Evolutionary conservation across 2,113 vertebrate genomes (phyloP), one percentile per base, ranked within the genome.

Genomic region (Hippocampus comes): DNA sequence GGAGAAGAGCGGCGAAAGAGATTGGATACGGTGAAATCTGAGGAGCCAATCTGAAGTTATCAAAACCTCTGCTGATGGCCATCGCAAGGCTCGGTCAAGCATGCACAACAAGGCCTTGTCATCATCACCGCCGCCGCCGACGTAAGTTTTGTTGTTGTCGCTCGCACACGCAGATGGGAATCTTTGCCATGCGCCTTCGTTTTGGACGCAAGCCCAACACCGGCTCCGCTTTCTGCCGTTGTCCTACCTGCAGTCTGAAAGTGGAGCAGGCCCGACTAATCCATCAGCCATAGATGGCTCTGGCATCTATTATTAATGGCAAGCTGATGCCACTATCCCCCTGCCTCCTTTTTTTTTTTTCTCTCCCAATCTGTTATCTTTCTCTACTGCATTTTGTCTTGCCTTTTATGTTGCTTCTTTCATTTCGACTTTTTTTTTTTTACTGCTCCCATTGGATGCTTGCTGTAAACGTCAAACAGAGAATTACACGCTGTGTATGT

Each of bases 261-360:
- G 83, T 87, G 76, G 84, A 86, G 79, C 88, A 87, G 81, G 77
- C 79, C 86, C 81, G 72, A 84, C 73, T 88, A 90, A 90, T 88
- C 84, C 87, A 90, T 91, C 89, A 91, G 79, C 78, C 56, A 79
- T 81, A 68, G 84, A 85, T 77, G 79, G 80, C 82, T 78, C 76
- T 79, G 83, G 76, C 82, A 87, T 93, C 61, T 85, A 92, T 93
- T 89, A 91, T 92, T 89, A 86, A 91, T 88, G 77, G 88, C 88
- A 88, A 93, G 72, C 74, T 66, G 82, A 92, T 85, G 76, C 89
- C 75, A 76, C 77, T 78, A 71, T 73, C 68, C 68, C 77, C 59
- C 70, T 61, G 70, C 61, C 61, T 69, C 77, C 71, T 14, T 46
- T 14, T 78, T 69, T 83, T 79, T 87, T 9, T n/a, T 23, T 68